Evolutionary conservation across 1,140 invertebrate species (phyloP), one percentile per base, ranked within the genome.

Genomic region (Zaprionus capensis): DNA sequence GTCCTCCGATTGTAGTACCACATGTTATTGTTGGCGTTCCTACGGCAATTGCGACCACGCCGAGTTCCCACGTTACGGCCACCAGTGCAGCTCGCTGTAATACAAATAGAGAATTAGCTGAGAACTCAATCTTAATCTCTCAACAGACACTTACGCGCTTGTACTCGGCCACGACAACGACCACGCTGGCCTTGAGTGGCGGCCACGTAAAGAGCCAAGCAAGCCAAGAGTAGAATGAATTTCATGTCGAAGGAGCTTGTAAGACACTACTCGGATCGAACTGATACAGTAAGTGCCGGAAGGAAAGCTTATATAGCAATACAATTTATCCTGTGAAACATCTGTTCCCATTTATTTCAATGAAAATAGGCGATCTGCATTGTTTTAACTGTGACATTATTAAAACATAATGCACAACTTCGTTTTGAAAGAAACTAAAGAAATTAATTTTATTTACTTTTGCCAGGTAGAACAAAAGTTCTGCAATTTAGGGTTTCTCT

Each of bases 181-280:
- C 64, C 9, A 0, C 64, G 51, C 36, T 66, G 64, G 1, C 22
- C 64, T 17, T 66, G 31, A 28, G 36, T 28, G 12, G 2, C 28
- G 24, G 38, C 53, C 34, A 66, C 64, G 4, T 34, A 66, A 17
- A 66, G 22, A 2, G 53, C 53, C 9, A 66, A 17, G 26, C 53
- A 67, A 34, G 64, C 53, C n/a, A 67, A 28, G 17, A 67, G n/a
- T 34, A 67, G 26, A 46, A 57, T 31, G n/a, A 57, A 15, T 34
- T 67, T 67, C 53, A 67, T 67, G 12, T 57, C 26, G 22, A 28
- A 17, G 26, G 36, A 44, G 20, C 1, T 44, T 49, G 31, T 24
- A 15, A 1, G 31, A 57, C 28, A 22, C 6, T 17, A 20, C 11
- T 28, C 7, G 14, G 26, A 7, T 56, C 24, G 53, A 57, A 44